Evolutionary conservation across 2,797 vertebrate species (phyloP), one percentile per base, ranked within the genome.

Genomic region (Vipera ursinii): DNA sequence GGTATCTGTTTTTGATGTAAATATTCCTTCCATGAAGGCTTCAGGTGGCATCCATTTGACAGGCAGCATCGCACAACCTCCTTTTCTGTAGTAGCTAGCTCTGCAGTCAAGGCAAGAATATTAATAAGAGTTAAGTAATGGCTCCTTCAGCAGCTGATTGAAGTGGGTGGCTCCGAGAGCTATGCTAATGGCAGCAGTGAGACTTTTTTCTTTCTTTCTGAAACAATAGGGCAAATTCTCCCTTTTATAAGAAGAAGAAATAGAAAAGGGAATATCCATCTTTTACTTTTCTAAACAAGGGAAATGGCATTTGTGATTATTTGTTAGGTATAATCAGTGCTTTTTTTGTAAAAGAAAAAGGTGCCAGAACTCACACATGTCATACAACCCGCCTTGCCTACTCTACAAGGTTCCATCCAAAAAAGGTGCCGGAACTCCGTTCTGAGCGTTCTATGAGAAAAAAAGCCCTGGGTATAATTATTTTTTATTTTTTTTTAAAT

Each of bases 11-110:
- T 99, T 99, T 12, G 99, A 99, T 53, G 99, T 99, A 95, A 99
- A 99, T 96, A 99, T 99, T 82, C 99, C 99, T 96, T 99, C 99
- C 99, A 99, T 99, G 97, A 99, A 99, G 96, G 99, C 99, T 96
- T 99, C 99, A 0, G 99, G 99, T 63, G 99, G 99, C 99, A 99
- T 99, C 99, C 99, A 99, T 92, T 99, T 99, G 82, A 99, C 99
- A 0, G 99, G 99, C 95, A 99, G 96, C 99, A 99, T 99, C 24
- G 99, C 99, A 32, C 99, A 99, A 0, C 99, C 99, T 4, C 99
- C 99, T 98, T 99, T 99, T 94, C 99, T 98, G 96, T 99, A 99
- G 97, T 99, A 99, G 96, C 99, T 99, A 0, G 99, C 99, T 97
- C 99, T 99, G 95, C 38, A 95, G 95, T 94, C 61, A 94, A 89